A percentile compares a stretch with the other conserved stretches of the same genome.
Evolutionary conservation across 2,888 invertebrate genomes (phyloP).

Genomic region (Dicranocentrus wangi): DNA sequence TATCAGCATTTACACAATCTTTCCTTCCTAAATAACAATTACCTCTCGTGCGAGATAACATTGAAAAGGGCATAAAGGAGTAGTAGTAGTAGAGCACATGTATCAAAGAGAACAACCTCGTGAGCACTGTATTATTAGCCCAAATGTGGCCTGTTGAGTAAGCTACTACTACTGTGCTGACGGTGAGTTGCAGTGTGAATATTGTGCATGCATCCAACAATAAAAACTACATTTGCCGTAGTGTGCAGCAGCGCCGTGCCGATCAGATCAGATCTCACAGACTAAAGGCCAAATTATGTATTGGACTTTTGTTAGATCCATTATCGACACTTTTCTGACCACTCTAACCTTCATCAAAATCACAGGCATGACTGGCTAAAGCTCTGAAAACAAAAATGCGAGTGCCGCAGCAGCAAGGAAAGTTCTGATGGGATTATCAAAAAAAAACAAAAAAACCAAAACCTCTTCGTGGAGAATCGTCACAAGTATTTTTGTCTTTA

Average conservation of each 20-base stretch:
- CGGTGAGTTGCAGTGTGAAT: no score
- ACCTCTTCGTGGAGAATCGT: neutral
- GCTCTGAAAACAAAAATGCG: neutral
- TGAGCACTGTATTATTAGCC: no score
- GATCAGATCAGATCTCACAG: neutral
- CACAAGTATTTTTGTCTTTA: neutral
- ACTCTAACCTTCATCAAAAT: neutral
- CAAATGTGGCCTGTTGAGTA: no score
- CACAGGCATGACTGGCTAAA: constrained; percentile 14
- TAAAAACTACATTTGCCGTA: no score
- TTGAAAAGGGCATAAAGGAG: neutral
- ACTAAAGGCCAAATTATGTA: constrained; percentile 15
- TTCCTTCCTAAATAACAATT: constrained; percentile 23
- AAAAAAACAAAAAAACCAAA: neutral
- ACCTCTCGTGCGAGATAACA: neutral
- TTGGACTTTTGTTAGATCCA: neutral
- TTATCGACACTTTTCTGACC: constrained; percentile 17
- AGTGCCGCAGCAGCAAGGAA: neutral
- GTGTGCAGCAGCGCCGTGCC: no score
- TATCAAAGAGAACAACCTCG: no score
- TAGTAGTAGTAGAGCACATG: no score
- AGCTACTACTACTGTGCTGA: no score
- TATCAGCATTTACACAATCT: constrained; percentile 23
- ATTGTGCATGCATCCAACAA: no score
- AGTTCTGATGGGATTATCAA: neutral